Evolutionary conservation across 2,888 invertebrate genomes (phyloP), one percentile per base, ranked within the genome.

Genomic region (Microdon myrmicae): DNA sequence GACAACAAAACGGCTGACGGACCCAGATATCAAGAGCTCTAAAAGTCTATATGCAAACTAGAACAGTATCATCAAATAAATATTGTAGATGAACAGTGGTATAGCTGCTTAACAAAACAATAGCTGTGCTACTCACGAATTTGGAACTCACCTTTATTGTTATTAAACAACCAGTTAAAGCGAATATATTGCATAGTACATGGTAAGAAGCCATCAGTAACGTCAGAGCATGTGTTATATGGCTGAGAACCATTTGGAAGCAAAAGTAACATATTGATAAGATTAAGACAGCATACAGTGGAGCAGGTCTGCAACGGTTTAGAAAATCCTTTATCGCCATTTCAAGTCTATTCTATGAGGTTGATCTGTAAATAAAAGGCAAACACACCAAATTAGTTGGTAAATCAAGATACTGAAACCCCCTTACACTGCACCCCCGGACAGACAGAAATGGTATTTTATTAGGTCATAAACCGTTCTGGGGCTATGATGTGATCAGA

Each of bases 121-220:
- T n/a, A n/a, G n/a, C n/a, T n/a, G n/a, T n/a, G n/a, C n/a, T n/a
- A n/a, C n/a, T n/a, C n/a, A n/a, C n/a, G n/a, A n/a, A n/a, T n/a
- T 2, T 10, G 44, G 28, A 16, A 73, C 82, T 81, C 80, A 91
- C 92, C 87, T 91, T 88, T 67, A 91, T 86, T 13, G 91, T 89
- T 35, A 89, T 82, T 71, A 92, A 86, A 73, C 90, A 91, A 20
- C 92, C 90, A 28, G 85, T 81, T 47, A 96, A 85, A 6, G 95
- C 93, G 47, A 96, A 87, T 23, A 96, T 90, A 74, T 96, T 92
- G 79, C 95, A 96, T 41, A 97, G 85, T 85, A 94, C 92, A 81
- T 96, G 95, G 81, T 96, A 96, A 6, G 95, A 89, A 78, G 95
- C 94, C 70, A 95, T 90, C 35, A 96, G 86, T 7, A 96, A 84